phyloP scores from a whole-genome alignment of 2,113 vertebrate species.

The Centropristis striata region DNA sequence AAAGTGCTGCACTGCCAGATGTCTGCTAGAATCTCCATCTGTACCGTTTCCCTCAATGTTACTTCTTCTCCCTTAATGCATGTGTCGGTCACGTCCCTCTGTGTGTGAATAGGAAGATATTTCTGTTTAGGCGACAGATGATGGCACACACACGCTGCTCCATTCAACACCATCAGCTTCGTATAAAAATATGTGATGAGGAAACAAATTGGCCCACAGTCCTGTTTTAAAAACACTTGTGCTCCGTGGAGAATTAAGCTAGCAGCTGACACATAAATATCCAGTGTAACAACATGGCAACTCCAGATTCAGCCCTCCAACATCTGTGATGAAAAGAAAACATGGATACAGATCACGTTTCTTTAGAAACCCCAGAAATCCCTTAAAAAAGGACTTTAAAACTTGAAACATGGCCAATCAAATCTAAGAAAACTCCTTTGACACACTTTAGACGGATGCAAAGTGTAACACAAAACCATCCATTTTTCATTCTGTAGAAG shows the following conservation, averaged over 20 bases:
- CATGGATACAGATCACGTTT: not conserved
- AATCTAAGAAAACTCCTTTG: slow-evolving; percentile 6
- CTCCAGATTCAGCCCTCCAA: not conserved
- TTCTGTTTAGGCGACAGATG: slow-evolving; percentile 18
- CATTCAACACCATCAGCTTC: slow-evolving; percentile 7
- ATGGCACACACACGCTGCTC: not conserved
- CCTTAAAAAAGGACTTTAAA: not conserved
- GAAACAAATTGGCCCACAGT: slow-evolving; percentile 29
- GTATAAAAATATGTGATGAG: slow-evolving; percentile 21
- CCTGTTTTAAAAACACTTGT: slow-evolving; percentile 14
- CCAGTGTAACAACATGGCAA: not conserved
- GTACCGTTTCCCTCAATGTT: slow-evolving; percentile 16
- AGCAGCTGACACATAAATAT: slow-evolving; percentile 26
- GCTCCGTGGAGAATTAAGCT: not conserved
- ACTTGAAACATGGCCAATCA: not conserved
- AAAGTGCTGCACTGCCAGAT: slow-evolving; percentile 51
- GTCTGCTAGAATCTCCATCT: slow-evolving; percentile 47
- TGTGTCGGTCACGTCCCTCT: not conserved
- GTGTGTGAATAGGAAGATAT: slow-evolving; percentile 4
- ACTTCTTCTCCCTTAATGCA: not conserved
- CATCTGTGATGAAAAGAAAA: not conserved
- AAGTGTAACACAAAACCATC: slow-evolving; percentile 50
- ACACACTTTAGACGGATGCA: slow-evolving; percentile 5
- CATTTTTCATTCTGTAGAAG: slow-evolving; percentile 59
- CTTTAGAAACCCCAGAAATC: not conserved